A percentile compares a stretch with the other conserved stretches of the same genome.
Evolutionary conservation across 2,797 vertebrate species (phyloP).

Genomic region (Sebastes umbrosus): DNA sequence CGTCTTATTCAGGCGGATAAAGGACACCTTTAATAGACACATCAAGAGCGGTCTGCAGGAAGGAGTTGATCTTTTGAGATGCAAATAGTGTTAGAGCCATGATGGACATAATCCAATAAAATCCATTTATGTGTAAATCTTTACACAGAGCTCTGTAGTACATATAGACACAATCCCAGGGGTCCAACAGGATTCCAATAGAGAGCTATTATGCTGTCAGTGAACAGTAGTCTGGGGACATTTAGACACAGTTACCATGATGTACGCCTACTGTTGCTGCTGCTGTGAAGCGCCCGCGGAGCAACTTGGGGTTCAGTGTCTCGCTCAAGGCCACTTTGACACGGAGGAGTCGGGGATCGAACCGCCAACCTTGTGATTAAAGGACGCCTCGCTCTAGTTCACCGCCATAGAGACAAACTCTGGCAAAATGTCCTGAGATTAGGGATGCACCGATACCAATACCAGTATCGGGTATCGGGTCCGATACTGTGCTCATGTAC

Average conservation of each 20-base stretch:
- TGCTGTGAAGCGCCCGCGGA: fast-evolving
- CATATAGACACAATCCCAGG: not conserved
- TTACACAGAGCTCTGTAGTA: not conserved
- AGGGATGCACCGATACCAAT: too few relatives aligned
- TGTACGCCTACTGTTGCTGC: too few relatives aligned
- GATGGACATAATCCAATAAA: not conserved
- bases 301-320: too few relatives aligned
- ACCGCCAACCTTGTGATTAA: too few relatives aligned
- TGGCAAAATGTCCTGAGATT: too few relatives aligned
- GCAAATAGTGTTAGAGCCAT: not conserved
- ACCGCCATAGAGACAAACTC: too few relatives aligned
- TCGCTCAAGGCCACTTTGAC: too few relatives aligned
- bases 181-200: not conserved
- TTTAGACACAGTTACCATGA: not conserved
- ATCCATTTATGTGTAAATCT: slow-evolving; percentile 8
- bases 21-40: not conserved
- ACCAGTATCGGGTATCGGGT: too few relatives aligned
- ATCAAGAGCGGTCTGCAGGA: not conserved
- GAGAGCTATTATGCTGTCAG: not conserved
- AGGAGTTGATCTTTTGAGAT: not conserved
- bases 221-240: not conserved
- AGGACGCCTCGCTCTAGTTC: too few relatives aligned
- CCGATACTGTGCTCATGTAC: too few relatives aligned
- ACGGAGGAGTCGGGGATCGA: fast-evolving
- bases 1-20: not conserved